Base-by-base conservation (phyloP, 2,113 vertebrate species). In the Triplophysa siluroides region DNA sequence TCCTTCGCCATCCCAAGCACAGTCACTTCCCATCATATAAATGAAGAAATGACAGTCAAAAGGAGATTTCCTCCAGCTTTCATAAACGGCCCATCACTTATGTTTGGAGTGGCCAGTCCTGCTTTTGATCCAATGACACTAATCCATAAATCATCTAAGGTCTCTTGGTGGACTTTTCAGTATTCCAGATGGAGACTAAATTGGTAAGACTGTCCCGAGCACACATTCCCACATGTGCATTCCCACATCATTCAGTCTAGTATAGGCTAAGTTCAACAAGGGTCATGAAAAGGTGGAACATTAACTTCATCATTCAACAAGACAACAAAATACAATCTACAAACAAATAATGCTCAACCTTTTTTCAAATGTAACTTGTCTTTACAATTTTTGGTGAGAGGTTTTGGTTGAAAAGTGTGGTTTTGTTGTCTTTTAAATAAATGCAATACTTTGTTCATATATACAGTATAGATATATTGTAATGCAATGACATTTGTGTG, bases 21-120 rank as follows among this genome's bases (percentile, higher is more conserved):
- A 79, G 70, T 23, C 8, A 54, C 50, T 60, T 72, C 60, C 79
- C 24, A 65, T 77, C 58, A 29, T 38, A 43, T 73, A 54, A 75
- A 62, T 11, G 23, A 12, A 63, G 45, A 64, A 61, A 29, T 63
- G 29, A 26, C 73, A 41, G 14, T 50, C 61, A n/a, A 52, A 61
- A 80, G 41, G 29, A 62, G 69, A 65, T 78, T 45, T 74, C 16
- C 8, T 29, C 29, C n/a, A 63, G 12, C 74, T 64, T 74, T 68
- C 82, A 71, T 14, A 33, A 61, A 56, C 50, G n/a, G 54, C n/a
- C 54, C 8, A 58, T 58, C 54, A 58, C 54, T 58, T 21, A 58
- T 9, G 5, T n/a, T 54, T 4, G 14, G 64, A 69, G 33, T 71
- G 71, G 43, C 71, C 71, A 60, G 21, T 19, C 29, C 43, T 16